These are phyloP conservation scores for Acleris holmiana DNA, from an alignment of 2,888 invertebrate genomes.

Conservation along the genomic window DNA sequence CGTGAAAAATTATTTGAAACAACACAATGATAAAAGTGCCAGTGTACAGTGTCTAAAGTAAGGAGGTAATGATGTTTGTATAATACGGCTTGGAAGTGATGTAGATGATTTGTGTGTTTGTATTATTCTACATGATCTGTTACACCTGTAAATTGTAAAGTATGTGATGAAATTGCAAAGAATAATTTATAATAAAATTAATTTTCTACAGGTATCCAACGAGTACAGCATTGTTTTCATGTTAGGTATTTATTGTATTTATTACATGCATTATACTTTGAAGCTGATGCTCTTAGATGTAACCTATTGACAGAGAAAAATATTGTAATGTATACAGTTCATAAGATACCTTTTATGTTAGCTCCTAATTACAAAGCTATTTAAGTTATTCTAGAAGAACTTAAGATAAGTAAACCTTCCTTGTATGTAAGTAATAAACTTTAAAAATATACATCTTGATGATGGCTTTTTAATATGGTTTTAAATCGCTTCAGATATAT, in stretches of 20 bases:
- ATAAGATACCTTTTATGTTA: conserved; percentile 72
- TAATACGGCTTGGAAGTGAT: conserved; percentile 41
- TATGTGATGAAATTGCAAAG: conserved; percentile 75
- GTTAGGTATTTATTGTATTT: conserved; percentile 81
- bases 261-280: conserved; percentile 67
- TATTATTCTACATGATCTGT: conserved; percentile 64
- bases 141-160: conserved; percentile 72
- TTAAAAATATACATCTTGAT: conserved; percentile 65
- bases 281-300: conserved; percentile 66
- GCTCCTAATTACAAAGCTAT: conserved; percentile 74
- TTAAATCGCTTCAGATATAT: conserved; percentile 10
- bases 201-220: conserved; percentile 56
- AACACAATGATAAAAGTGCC: conserved; percentile 75
- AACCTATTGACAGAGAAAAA: conserved; percentile 58
- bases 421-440: conserved; percentile 81
- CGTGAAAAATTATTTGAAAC: conserved; percentile 92
- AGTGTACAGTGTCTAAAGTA: conserved; percentile 60
- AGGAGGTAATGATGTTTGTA: conserved; percentile 43
- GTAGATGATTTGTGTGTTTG: conserved; percentile 44
- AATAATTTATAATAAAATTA: conserved; percentile 66
- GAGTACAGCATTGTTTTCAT: conserved; percentile 67
- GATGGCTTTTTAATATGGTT: conserved; percentile 41
- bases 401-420: conserved; percentile 78
- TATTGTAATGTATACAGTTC: conserved; percentile 68
- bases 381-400: conserved; percentile 69